Base-by-base conservation (phyloP, 2,113 vertebrate genomes). In the Equus przewalskii region DNA sequence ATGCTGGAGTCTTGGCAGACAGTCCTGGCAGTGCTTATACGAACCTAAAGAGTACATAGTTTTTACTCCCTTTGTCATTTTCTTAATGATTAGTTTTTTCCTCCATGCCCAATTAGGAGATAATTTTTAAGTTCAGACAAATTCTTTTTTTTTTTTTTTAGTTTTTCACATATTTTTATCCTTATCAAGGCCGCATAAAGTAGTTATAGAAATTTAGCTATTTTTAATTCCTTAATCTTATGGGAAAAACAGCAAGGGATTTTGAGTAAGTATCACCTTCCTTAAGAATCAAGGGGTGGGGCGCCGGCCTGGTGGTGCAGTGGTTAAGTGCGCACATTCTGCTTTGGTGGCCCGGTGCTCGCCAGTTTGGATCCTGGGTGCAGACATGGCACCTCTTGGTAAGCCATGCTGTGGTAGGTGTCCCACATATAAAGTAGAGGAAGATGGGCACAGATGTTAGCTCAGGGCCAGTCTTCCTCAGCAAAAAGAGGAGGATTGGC, bases 221-320 rank as follows among this genome's bases (percentile, higher is more conserved):
- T 28, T 92, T 92, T 87, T 87, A 94, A 49, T 92, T 92, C 51
- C 56, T 79, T 21, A 65, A 28, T 92, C 9, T 92, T 79, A 92
- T 65, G 30, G 30, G 58, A 46, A 88, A 90, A 95, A 58, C 28
- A 89, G 65, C 7, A 91, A 72, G 26, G 7, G 58, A 80, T 70
- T 62, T 44, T 13, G 15, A 88, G n/a, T 13, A 62, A 70, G 16
- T 69, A 58, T 79, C n/a, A 96, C 7, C 18, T 13, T 79, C 65
- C 56, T 22, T 92, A 73, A 94, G 87, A 83, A 76, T 78, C 10
- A 69, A 92, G 41, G 21, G 5, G 36, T 41, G 36, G 36, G 36
- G 36, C 36, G 36, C 36, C 36, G 36, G 36, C 36, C 36, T 41
- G 36, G 36, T 41, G 36, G 36, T 41, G 36, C 36, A 41, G 36